Evolutionary conservation across 2,797 vertebrate species (phyloP).

Genomic region (Chromis chromis): DNA sequence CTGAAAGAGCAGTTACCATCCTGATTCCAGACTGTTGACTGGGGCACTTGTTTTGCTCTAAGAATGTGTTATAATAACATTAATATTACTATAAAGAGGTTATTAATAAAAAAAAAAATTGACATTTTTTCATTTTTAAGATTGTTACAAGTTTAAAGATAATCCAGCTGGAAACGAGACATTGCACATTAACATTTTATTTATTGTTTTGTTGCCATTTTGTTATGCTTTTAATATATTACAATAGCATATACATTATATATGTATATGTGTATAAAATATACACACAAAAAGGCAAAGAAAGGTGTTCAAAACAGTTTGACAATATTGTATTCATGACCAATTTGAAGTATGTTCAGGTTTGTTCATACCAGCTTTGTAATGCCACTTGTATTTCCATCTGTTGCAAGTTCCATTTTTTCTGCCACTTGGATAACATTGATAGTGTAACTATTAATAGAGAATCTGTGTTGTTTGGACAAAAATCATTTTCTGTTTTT

Average conservation of each 20-base stretch:
- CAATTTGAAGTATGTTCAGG: slow-evolving; percentile 78
- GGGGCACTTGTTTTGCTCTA: slow-evolving; percentile 81
- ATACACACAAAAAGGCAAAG: slow-evolving; percentile 70
- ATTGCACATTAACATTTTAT: slow-evolving; percentile 86
- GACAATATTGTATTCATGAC: slow-evolving; percentile 77
- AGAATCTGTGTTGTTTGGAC: slow-evolving; percentile 80
- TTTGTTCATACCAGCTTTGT: slow-evolving; percentile 82
- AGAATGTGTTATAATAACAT: slow-evolving; percentile 85
- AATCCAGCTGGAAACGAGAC: slow-evolving; percentile 81
- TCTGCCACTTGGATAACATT: slow-evolving; percentile 77
- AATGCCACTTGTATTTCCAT: slow-evolving; percentile 76
- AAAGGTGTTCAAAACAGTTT: slow-evolving; percentile 62
- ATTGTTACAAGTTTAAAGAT: slow-evolving; percentile 81
- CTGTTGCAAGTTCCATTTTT: slow-evolving; percentile 73
- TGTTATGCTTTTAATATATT: slow-evolving; percentile 83
- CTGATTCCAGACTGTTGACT: slow-evolving; percentile 80
- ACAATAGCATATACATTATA: slow-evolving; percentile 79
- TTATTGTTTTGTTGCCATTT: slow-evolving; percentile 85
- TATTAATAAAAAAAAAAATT: slow-evolving; percentile 69
- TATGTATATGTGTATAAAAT: slow-evolving; percentile 70
- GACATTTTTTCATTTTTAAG: slow-evolving; percentile 69
- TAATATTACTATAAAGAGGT: slow-evolving; percentile 77
- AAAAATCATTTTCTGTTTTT: slow-evolving; percentile 77
- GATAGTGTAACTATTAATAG: slow-evolving; percentile 81
- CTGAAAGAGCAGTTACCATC: slow-evolving; percentile 81